Conservation (phyloP, 2,113 vertebrate species). For the Nyctibius bracteatus region DNA sequence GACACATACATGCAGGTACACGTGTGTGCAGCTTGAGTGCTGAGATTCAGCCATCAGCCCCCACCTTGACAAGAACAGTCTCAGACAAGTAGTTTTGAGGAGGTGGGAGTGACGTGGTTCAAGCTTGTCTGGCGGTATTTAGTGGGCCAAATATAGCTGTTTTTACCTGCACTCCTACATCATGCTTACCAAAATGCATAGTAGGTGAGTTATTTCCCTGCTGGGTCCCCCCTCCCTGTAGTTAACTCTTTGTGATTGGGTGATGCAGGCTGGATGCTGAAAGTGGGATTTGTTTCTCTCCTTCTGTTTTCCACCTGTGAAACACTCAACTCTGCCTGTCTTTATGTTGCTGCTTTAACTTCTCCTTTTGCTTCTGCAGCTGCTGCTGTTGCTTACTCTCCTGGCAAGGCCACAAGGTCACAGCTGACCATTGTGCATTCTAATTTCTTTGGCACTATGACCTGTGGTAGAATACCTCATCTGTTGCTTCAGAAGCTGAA, state of each 20-base stretch:
- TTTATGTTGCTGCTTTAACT: not conserved
- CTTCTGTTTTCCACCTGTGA: not conserved
- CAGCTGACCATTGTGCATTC: not conserved
- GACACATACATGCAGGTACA: not conserved
- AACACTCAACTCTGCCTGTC: not conserved
- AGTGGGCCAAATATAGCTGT: not conserved
- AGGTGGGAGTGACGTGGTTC: not conserved
- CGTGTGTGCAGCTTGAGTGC: not conserved
- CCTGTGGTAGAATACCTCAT: not conserved
- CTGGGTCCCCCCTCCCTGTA: not conserved
- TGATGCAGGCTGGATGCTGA: not conserved
- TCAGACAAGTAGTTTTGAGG: not conserved
- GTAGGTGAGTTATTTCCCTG: not conserved
- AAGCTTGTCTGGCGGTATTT: not conserved
- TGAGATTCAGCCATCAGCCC: not conserved
- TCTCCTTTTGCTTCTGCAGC: not conserved
- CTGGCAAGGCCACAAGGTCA: not conserved
- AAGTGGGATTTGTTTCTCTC: not conserved
- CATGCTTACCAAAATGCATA: not conserved
- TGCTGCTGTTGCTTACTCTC: not conserved
- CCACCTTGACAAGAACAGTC: not conserved
- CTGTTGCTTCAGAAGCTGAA: not conserved
- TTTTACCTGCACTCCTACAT: not conserved
- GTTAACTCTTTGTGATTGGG: not conserved
- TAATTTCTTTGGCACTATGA: not conserved